A percentile compares a stretch with the other conserved stretches of the same genome.
phyloP scores from a whole-genome alignment of 2,888 invertebrate species.

The Atrina japonica region DNA sequence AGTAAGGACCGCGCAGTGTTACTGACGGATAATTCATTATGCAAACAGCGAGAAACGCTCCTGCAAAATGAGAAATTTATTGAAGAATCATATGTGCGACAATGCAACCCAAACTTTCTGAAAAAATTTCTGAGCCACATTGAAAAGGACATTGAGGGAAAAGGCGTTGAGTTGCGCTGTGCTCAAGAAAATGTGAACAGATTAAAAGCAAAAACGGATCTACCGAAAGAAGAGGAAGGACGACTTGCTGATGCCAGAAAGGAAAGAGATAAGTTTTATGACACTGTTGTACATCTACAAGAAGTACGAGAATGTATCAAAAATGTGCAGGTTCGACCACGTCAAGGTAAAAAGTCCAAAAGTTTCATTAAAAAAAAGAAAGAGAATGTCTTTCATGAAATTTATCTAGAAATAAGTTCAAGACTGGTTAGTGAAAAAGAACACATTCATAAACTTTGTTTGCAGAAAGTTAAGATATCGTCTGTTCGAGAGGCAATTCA shows the following conservation, averaged over 20 bases:
- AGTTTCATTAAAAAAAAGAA: slow-evolving; percentile 42
- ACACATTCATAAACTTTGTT: slow-evolving; percentile 60
- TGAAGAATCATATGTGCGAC: slow-evolving; percentile 53
- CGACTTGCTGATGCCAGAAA: slow-evolving; percentile 46
- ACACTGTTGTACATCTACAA: slow-evolving; percentile 51
- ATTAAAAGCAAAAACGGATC: slow-evolving; percentile 44
- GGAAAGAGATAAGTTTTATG: slow-evolving; percentile 56
- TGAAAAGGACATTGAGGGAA: slow-evolving; percentile 60
- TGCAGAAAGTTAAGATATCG: slow-evolving; percentile 68
- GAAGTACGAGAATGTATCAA: slow-evolving; percentile 67
- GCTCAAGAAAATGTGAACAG: slow-evolving; percentile 59
- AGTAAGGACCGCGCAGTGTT: slow-evolving; percentile 56
- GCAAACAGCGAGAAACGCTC: slow-evolving; percentile 57
- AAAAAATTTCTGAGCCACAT: slow-evolving; percentile 58
- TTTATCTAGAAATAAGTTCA: slow-evolving; percentile 64
- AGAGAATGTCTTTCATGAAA: slow-evolving; percentile 60
- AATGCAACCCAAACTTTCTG: slow-evolving; percentile 59
- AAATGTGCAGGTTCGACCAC: slow-evolving; percentile 59
- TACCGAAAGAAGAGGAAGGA: slow-evolving; percentile 29
- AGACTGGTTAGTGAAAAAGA: slow-evolving; percentile 56
- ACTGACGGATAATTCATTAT: slow-evolving; percentile 58
- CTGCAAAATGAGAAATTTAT: slow-evolving; percentile 56
- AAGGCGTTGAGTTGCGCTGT: slow-evolving; percentile 54
- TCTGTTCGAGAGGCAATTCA: slow-evolving; percentile 73
- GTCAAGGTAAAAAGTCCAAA: slow-evolving; percentile 43